phyloP scores from a whole-genome alignment of 2,113 vertebrate species.

The Chaenocephalus aceratus region DNA sequence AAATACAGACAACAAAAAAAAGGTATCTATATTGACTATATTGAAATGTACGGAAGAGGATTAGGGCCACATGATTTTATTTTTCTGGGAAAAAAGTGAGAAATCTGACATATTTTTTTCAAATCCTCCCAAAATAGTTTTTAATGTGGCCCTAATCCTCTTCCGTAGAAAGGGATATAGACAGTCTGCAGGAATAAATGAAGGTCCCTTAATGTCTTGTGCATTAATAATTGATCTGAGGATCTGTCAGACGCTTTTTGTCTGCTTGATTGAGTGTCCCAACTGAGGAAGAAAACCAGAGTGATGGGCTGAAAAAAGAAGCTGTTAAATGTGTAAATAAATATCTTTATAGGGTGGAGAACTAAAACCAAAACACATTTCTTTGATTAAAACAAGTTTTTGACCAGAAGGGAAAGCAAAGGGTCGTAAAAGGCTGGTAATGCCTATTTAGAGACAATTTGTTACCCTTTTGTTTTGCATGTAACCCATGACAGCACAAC shows the following conservation, averaged over 20 bases:
- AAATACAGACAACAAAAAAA: background rate
- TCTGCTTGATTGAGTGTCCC: slow-evolving; percentile 33
- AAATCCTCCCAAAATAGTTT: no score
- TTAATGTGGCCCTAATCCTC: no score
- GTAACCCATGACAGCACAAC: background rate
- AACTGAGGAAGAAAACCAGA: background rate
- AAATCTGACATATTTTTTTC: no score
- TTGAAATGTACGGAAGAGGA: background rate
- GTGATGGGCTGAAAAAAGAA: slow-evolving; percentile 9
- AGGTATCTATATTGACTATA: no score
- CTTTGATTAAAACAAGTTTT: background rate
- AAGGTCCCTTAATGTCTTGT: slow-evolving; percentile 16
- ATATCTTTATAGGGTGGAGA: background rate
- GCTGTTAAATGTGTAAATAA: slow-evolving; percentile 3
- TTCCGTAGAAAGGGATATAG: background rate
- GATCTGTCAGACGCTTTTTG: slow-evolving; percentile 50
- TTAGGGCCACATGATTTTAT: no score
- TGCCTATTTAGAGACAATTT: background rate
- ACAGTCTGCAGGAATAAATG: slow-evolving; percentile 7
- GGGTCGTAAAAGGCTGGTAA: background rate
- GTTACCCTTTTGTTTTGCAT: background rate
- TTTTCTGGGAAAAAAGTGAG: no score
- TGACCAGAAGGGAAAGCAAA: background rate
- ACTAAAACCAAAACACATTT: background rate
- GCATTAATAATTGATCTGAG: slow-evolving; percentile 64